phyloP scores from a whole-genome alignment of 1,140 invertebrate species.

The Dreissena polymorpha region DNA sequence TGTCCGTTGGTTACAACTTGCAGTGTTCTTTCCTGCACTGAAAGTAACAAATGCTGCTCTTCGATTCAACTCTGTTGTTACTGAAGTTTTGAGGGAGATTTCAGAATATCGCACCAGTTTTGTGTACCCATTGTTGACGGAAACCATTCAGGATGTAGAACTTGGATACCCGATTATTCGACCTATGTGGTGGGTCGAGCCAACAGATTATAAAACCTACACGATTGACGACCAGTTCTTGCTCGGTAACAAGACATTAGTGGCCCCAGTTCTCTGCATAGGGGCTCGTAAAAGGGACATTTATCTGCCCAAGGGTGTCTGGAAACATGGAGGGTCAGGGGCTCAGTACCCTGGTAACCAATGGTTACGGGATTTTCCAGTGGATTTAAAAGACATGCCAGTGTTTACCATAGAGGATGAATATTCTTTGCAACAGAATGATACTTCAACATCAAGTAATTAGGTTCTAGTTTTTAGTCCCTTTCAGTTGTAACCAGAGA shows the following conservation, averaged over 20 bases:
- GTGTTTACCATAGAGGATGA: too few relatives aligned
- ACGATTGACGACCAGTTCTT: constrained; percentile 90
- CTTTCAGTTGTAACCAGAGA: too few relatives aligned
- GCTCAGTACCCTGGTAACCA: constrained; percentile 16
- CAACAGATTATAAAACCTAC: constrained; percentile 88
- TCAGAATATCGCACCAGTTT: constrained; percentile 63
- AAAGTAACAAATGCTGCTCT: constrained; percentile 80
- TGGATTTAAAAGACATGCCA: not conserved
- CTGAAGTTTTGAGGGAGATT: constrained; percentile 25
- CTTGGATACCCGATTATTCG: constrained; percentile 84
- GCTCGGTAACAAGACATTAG: constrained; percentile 88
- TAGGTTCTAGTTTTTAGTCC: too few relatives aligned
- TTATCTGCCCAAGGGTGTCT: constrained; percentile 80
- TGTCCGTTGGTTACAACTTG: constrained; percentile 92
- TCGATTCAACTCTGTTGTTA: constrained; percentile 87
- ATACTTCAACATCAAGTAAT: too few relatives aligned
- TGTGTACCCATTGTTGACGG: constrained; percentile 81
- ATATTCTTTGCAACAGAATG: too few relatives aligned
- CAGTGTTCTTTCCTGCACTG: constrained; percentile 88
- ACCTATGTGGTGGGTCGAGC: constrained; percentile 94
- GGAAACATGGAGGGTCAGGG: constrained; percentile 18
- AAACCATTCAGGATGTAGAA: constrained; percentile 83
- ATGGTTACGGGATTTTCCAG: constrained; percentile 39
- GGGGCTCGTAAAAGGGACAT: constrained; percentile 85
- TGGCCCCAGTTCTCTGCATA: constrained; percentile 89